Percentiles rank a stretch among this genome's conserved stretches.
Evolutionary conservation across 2,797 vertebrate species (phyloP).

Genomic region (Pseudocheirus occidentalis): DNA sequence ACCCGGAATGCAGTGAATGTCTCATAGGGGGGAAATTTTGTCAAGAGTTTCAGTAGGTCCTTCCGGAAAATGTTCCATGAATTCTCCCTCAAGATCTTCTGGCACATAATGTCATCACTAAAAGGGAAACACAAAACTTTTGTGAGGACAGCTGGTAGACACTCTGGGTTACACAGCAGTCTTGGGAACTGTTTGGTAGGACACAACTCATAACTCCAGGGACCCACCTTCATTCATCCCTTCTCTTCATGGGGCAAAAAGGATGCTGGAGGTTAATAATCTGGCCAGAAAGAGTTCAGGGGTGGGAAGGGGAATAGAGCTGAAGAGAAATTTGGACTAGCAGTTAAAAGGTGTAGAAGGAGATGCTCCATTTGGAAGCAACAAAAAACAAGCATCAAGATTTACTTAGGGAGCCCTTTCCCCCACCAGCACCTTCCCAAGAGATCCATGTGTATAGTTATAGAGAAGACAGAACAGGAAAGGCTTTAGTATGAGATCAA

Average conservation of each 20-base stretch:
- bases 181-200: neutral
- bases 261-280: neutral
- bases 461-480: neutral
- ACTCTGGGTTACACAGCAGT: neutral
- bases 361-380: neutral
- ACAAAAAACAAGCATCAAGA: neutral
- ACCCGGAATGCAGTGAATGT: neutral
- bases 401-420: neutral
- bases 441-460: neutral
- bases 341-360: neutral
- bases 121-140: constrained; percentile 43
- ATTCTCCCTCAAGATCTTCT: constrained; percentile 78
- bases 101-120: constrained; percentile 75
- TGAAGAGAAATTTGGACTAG: neutral
- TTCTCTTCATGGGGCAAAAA: neutral
- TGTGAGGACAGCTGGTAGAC: neutral
- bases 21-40: constrained; percentile 14
- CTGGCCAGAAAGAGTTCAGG: neutral
- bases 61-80: constrained; percentile 78
- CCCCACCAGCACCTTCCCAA: neutral
- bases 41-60: constrained; percentile 59
- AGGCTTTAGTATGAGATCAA: neutral
- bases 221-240: neutral
- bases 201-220: neutral
- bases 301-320: neutral